Evolutionary conservation across 2,797 vertebrate genomes (phyloP).

Genomic region (Synaphobranchus kaupii): DNA sequence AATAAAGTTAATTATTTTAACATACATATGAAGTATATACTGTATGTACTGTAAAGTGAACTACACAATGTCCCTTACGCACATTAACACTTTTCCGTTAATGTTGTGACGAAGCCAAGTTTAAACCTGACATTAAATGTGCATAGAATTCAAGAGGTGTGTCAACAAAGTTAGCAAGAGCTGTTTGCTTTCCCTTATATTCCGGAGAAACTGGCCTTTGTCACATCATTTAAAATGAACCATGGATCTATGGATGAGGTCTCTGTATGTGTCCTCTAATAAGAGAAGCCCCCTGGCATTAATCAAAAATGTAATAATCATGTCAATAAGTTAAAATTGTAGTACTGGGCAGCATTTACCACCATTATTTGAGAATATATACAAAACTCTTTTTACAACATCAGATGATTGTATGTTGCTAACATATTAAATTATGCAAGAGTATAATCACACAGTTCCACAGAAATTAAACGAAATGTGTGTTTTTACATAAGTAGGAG

Average conservation of each 20-base stretch:
- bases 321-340: too few species aligned
- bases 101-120: constrained; percentile 46
- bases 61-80: neutral
- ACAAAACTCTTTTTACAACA: too few species aligned
- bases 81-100: constrained; percentile 48
- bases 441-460: neutral
- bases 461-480: neutral
- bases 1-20: neutral
- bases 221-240: constrained; percentile 31
- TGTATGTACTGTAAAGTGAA: neutral
- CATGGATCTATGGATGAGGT: too few species aligned
- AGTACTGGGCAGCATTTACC: too few species aligned
- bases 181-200: neutral
- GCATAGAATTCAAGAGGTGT: constrained; percentile 18
- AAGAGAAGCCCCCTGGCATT: neutral
- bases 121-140: constrained; percentile 26
- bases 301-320: too few species aligned
- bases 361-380: too few species aligned
- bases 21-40: neutral
- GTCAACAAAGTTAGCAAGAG: neutral
- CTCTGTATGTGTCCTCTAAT: neutral
- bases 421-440: neutral
- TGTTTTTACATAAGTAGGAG: too few species aligned
- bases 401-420: neutral
- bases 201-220: constrained; percentile 45